Percentiles rank a stretch among this genome's conserved stretches.
Evolutionary conservation across 2,797 vertebrate species (phyloP).

Genomic region (Anolis apletophallus): DNA sequence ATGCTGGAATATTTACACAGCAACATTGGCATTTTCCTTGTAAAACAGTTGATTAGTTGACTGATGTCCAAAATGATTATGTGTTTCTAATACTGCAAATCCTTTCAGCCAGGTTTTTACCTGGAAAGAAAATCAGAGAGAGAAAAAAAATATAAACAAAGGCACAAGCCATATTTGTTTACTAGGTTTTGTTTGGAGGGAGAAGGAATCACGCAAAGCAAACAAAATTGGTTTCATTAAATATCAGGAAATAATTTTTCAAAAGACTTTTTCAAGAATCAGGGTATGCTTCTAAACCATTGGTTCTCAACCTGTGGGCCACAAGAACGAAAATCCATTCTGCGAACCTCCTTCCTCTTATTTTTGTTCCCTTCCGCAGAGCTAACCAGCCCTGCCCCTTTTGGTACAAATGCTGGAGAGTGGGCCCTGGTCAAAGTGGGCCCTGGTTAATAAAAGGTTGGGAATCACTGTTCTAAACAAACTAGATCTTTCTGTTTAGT

Average conservation of each 20-base stretch:
- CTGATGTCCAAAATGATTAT: not conserved
- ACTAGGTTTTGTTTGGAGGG: not conserved
- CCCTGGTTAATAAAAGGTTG: too few species aligned
- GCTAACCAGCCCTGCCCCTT: too few species aligned
- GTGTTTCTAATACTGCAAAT: not conserved
- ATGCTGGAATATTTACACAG: not conserved
- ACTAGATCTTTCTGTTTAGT: not conserved
- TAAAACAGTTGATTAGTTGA: not conserved
- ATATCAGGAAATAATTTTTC: not conserved
- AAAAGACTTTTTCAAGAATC: not conserved
- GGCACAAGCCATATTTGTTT: not conserved
- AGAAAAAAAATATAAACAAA: constrained; percentile 1
- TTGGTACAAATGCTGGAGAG: too few species aligned
- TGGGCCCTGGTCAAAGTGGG: too few species aligned
- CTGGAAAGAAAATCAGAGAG: constrained; percentile 7
- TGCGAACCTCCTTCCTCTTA: too few species aligned
- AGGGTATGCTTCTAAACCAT: not conserved
- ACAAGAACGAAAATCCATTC: too few species aligned
- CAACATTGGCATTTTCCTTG: not conserved
- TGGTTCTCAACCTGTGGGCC: too few species aligned
- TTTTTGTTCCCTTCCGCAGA: too few species aligned
- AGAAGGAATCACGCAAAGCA: not conserved
- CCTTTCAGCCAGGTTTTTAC: not conserved
- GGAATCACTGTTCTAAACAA: not conserved
- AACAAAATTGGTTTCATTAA: not conserved